phyloP scores from a whole-genome alignment of 2,113 vertebrate genomes.

The Eclectus roratus region DNA sequence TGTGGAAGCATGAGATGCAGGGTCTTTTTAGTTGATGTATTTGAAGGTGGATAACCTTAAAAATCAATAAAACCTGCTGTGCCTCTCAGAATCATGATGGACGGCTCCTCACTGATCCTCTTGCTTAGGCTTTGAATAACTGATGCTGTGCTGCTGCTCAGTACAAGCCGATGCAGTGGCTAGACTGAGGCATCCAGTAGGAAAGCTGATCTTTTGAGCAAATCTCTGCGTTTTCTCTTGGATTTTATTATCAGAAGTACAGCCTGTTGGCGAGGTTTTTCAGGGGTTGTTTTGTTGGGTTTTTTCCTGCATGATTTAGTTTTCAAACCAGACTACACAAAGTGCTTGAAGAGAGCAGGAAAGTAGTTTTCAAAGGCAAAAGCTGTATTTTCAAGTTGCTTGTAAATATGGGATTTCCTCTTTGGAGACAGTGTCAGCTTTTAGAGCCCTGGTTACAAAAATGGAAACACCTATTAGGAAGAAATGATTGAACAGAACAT shows the following conservation, averaged over 20 bases:
- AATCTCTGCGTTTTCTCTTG: not conserved
- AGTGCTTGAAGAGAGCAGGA: not conserved
- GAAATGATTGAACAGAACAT: not conserved
- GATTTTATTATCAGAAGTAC: not conserved
- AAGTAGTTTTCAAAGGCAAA: not conserved
- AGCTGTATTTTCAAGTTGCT: not conserved
- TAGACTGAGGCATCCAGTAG: not conserved
- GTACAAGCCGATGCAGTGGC: not conserved
- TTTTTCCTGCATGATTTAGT: not conserved
- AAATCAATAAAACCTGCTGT: conserved; percentile 4
- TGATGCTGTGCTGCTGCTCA: not conserved
- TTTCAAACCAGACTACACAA: not conserved
- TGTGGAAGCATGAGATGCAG: not conserved
- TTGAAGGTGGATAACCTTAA: conserved; percentile 37
- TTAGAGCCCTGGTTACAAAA: not conserved
- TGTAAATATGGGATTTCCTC: not conserved
- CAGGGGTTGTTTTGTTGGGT: rapidly evolving
- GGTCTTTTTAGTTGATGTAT: conserved; percentile 19
- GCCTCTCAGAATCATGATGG: not conserved
- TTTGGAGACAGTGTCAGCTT: not conserved
- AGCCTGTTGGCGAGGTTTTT: not conserved
- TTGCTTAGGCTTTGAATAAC: not conserved
- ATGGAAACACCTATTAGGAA: not conserved
- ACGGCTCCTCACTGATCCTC: not conserved
- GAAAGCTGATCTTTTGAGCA: not conserved